Percentiles rank a stretch among this genome's conserved stretches.
Evolutionary conservation across 2,888 invertebrate species (phyloP).

Genomic region (Crioceris asparagi): DNA sequence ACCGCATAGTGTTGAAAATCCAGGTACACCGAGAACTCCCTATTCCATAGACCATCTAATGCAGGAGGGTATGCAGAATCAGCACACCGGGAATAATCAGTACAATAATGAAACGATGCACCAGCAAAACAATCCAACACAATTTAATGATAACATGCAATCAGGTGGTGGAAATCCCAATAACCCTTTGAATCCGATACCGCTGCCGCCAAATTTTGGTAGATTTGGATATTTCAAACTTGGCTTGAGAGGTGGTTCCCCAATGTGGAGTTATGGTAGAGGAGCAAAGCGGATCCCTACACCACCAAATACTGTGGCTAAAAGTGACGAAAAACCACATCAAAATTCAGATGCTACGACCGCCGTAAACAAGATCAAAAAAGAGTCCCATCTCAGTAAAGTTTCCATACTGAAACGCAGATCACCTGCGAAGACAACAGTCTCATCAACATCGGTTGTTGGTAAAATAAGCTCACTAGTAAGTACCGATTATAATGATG

Average conservation of each 20-base stretch:
- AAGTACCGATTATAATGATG: constrained; percentile 49
- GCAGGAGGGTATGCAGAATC: constrained; percentile 16
- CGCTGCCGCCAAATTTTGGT: constrained; percentile 45
- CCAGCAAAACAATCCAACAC: constrained; percentile 39
- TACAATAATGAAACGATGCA: constrained; percentile 8
- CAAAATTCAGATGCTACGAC: constrained; percentile 13
- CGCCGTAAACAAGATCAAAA: constrained; percentile 33
- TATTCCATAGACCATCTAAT: constrained; percentile 25
- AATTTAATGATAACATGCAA: constrained; percentile 33
- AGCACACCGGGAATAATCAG: constrained; percentile 7
- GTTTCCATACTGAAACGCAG: constrained; percentile 51
- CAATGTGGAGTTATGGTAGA: constrained; percentile 48
- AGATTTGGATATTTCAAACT: constrained; percentile 50
- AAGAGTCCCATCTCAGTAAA: constrained; percentile 40
- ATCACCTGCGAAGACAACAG: constrained; percentile 32
- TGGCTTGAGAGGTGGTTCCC: constrained; percentile 55
- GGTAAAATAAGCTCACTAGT: constrained; percentile 42
- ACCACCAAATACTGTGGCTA: constrained; percentile 19
- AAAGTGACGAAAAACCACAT: constrained; percentile 14
- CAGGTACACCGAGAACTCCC: constrained; percentile 42
- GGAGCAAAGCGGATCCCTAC: constrained; percentile 36
- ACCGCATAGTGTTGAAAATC: constrained; percentile 49
- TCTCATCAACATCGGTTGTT: constrained; percentile 33
- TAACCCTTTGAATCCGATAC: constrained; percentile 47
- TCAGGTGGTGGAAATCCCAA: constrained; percentile 43